Evolutionary conservation across 2,797 vertebrate genomes (phyloP), one percentile per base, ranked within the genome.

Genomic region (Schizopygopsis malacanthus): DNA sequence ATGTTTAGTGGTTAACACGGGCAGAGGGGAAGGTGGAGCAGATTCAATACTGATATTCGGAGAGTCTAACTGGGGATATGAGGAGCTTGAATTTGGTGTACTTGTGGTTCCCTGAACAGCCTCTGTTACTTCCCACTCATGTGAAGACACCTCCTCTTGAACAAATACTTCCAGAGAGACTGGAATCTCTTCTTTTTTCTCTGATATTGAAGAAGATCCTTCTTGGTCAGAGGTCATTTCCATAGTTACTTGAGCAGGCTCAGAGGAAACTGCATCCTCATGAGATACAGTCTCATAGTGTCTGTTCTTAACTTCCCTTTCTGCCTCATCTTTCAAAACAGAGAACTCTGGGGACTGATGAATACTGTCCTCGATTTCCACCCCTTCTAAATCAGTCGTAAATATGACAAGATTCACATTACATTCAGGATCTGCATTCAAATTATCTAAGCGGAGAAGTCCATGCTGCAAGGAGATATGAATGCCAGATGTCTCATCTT

Each of bases 21-120:
- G 87, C 76, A 89, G 88, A 81, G 91, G 91, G 15, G 81, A 91
- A 77, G 88, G 61, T 9, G 88, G 89, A 3, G 86, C 88, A 0
- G 90, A 94, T 78, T 88, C 85, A 41, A 76, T 13, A 0, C 25
- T 52, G 39, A 83, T 71, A 84, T 85, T 84, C 4, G 84, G 67
- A 79, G 71, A 82, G 16, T 76, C 77, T 61, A 65, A 37, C 2
- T 67, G 45, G 75, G 87, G 56, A 22, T 54, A 54, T 45, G 82
- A 88, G 37, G 4, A 45, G 77, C 92, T 92, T 83, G 90, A 89
- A 89, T 92, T 92, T n/a, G 94, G 91, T 87, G 89, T 91, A 90
- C 91, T 91, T 73, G 86, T 81, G 28, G 86, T 90, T 89, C 84
- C 91, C 43, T 84, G 69, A 77, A 88, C 80, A 61, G 83, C 25